Percentiles rank a stretch among this genome's conserved stretches.
phyloP scores from a whole-genome alignment of 2,888 invertebrate species.

The Synergus itoensis region DNA sequence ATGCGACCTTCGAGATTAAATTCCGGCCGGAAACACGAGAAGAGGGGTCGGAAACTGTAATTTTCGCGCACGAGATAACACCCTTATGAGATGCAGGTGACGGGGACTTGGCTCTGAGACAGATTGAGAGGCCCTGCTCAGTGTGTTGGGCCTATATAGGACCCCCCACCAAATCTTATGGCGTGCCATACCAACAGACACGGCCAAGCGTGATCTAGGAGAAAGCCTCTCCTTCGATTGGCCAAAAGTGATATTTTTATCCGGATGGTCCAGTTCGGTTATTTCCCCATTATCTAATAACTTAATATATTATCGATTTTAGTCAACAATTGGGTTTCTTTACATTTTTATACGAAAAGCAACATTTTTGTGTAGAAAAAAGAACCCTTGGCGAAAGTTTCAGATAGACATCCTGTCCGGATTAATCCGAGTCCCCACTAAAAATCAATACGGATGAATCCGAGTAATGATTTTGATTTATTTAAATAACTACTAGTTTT shows the following conservation, averaged over 20 bases:
- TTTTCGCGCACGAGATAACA: conserved; percentile 9
- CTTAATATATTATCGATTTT: neutral
- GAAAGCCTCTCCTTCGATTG: conserved; percentile 65
- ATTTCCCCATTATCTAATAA: neutral
- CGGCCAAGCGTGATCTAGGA: conserved; percentile 63
- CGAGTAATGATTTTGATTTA: too few species aligned
- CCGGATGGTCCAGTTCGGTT: neutral
- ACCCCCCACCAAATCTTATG: conserved; percentile 65
- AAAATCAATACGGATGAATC: too few species aligned
- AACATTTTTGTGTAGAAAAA: too few species aligned
- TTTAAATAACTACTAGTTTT: too few species aligned
- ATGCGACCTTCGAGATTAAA: neutral
- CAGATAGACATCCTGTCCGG: too few species aligned
- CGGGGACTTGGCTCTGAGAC: conserved; percentile 62
- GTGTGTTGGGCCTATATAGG: conserved; percentile 71
- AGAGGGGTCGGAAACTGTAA: neutral
- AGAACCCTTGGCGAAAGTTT: too few species aligned
- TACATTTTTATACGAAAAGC: too few species aligned
- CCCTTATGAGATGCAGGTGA: conserved; percentile 11
- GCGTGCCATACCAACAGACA: conserved; percentile 51
- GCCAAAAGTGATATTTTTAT: neutral
- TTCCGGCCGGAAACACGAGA: conserved; percentile 1
- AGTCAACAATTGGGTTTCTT: too few species aligned
- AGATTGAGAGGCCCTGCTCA: conserved; percentile 69
- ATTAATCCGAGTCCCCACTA: too few species aligned